phyloP scores from a whole-genome alignment of 2,113 vertebrate genomes.

The Hemichromis elongatus region DNA sequence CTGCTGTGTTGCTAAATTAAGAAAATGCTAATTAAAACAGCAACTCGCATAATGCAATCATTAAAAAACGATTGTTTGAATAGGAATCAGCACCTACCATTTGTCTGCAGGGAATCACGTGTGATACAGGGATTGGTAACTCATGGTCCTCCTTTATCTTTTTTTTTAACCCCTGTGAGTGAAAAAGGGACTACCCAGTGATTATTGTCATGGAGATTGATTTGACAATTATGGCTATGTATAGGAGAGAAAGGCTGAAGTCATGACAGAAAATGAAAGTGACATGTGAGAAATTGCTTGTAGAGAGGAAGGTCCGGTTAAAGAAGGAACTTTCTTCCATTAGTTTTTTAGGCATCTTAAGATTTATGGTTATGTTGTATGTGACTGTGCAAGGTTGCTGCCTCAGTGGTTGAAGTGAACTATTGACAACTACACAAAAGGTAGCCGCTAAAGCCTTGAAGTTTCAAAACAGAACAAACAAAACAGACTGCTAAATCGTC shows the following conservation, averaged over 20 bases:
- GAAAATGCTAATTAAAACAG: constrained; percentile 7
- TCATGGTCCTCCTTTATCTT: neutral
- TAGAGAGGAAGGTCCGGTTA: neutral
- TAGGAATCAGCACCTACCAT: neutral
- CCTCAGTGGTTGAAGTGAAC: neutral
- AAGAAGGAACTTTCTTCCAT: constrained; percentile 9
- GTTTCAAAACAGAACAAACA: no score
- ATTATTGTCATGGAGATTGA: constrained; percentile 46
- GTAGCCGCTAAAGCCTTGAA: no score
- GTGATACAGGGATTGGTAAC: neutral
- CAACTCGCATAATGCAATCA: neutral
- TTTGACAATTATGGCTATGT: constrained; percentile 37
- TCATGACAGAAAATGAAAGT: constrained; percentile 34
- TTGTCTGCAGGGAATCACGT: constrained; percentile 2
- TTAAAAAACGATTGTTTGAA: neutral
- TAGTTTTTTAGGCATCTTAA: neutral
- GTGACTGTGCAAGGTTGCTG: neutral
- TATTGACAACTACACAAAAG: no score
- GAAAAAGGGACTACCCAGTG: constrained; percentile 35
- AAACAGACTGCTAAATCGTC: no score
- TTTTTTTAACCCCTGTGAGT: neutral
- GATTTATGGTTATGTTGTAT: neutral
- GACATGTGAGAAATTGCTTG: constrained; percentile 28
- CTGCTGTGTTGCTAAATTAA: neutral
- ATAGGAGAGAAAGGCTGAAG: neutral